Conservation (phyloP, 2,113 vertebrate species). For the Toxotes chatareus region DNA sequence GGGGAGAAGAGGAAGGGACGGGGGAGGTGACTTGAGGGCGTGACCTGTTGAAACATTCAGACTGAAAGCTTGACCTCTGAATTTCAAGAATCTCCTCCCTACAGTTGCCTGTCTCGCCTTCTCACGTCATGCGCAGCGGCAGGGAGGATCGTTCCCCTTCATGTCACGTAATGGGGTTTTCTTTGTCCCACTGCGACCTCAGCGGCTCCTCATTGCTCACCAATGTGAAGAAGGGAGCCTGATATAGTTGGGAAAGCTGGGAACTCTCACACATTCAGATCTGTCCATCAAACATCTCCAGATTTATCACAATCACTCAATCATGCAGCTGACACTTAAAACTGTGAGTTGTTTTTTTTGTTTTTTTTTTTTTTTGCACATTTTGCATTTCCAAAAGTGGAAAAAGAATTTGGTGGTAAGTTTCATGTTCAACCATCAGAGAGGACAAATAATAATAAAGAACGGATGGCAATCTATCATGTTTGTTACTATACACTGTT, state of each 20-base stretch:
- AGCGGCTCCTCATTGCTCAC: slow-evolving; percentile 53
- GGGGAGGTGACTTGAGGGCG: neutral
- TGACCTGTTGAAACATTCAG: slow-evolving; percentile 59
- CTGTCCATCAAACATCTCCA: slow-evolving; percentile 24
- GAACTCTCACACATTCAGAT: slow-evolving; percentile 11
- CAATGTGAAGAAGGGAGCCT: slow-evolving; percentile 10
- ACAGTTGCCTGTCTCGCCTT: slow-evolving; percentile 69
- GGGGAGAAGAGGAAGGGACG: slow-evolving; percentile 16
- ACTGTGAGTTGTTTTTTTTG: neutral
- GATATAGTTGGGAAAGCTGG: slow-evolving; percentile 3
- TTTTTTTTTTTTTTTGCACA: neutral
- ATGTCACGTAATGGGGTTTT: slow-evolving; percentile 51
- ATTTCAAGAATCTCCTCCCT: slow-evolving; percentile 65
- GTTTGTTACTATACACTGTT: slow-evolving; percentile 10
- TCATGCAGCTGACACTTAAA: neutral
- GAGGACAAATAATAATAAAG: slow-evolving; percentile 32
- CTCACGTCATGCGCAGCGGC: slow-evolving; percentile 71
- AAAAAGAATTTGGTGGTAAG: slow-evolving; percentile 12
- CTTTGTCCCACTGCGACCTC: slow-evolving; percentile 34
- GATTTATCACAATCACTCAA: slow-evolving; percentile 29
- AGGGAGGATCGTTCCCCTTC: slow-evolving; percentile 56
- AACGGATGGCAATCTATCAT: slow-evolving; percentile 40
- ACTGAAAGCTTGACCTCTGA: slow-evolving; percentile 63
- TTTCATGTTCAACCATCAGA: slow-evolving; percentile 7
- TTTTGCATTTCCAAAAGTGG: slow-evolving; percentile 23